phyloP scores from a whole-genome alignment of 2,113 vertebrate genomes.

The Protobothrops flavoviridis region DNA sequence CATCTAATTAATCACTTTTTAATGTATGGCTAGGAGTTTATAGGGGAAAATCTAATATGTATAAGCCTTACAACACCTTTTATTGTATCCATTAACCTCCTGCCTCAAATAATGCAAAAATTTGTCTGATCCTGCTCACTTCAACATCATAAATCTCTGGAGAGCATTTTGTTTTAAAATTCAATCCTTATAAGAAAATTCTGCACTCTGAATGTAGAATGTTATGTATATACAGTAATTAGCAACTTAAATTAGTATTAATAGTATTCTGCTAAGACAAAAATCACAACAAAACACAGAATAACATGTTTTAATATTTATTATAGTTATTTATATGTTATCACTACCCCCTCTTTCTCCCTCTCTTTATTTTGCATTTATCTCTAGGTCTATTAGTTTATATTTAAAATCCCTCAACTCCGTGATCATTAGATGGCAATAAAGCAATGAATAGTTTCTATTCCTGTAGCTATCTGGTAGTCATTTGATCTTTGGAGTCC shows the following conservation, averaged over 20 bases:
- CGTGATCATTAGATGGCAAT: background rate
- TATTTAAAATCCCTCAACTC: background rate
- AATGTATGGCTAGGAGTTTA: background rate
- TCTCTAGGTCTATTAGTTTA: background rate
- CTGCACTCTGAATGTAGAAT: background rate
- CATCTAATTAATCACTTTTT: background rate
- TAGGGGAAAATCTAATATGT: background rate
- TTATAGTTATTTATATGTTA: background rate
- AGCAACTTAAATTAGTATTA: background rate
- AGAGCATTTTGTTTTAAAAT: background rate
- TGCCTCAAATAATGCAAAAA: background rate
- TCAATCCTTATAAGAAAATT: background rate
- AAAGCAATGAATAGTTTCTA: background rate
- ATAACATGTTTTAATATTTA: background rate
- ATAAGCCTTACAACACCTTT: background rate
- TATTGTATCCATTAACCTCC: background rate
- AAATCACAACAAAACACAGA: background rate
- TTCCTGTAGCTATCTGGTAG: background rate
- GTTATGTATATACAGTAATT: background rate
- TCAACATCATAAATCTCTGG: background rate
- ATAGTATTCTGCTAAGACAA: background rate
- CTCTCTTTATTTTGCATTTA: background rate
- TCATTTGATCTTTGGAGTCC: background rate
- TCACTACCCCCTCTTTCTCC: background rate
- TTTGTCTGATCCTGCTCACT: background rate